These are phyloP conservation scores for Struthio camelus DNA, from an alignment of 2,113 vertebrate genomes.

Conservation along the genomic window DNA sequence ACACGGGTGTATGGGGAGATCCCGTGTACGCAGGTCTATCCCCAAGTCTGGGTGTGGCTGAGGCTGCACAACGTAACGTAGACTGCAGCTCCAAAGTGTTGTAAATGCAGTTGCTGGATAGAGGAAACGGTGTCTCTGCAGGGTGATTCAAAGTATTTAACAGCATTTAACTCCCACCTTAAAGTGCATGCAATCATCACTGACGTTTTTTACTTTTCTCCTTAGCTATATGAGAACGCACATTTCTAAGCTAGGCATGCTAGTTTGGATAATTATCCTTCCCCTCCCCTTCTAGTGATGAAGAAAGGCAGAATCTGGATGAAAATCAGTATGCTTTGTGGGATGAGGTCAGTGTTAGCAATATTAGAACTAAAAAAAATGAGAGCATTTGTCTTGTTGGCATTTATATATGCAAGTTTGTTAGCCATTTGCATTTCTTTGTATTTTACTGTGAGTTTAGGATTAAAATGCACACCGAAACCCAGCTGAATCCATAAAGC, in stretches of 20 bases:
- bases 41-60: neutral
- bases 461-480: slow-evolving; percentile 52
- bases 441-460: slow-evolving; percentile 49
- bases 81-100: neutral
- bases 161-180: neutral
- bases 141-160: neutral
- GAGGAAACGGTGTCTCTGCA: accelerated
- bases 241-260: neutral
- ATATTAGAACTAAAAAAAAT: slow-evolving; percentile 9
- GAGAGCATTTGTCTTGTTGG: slow-evolving; percentile 54
- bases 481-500: slow-evolving; percentile 56
- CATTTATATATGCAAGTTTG: slow-evolving; percentile 53
- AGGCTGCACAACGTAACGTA: neutral
- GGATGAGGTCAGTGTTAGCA: slow-evolving; percentile 26
- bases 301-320: neutral
- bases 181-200: neutral
- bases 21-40: neutral
- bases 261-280: neutral
- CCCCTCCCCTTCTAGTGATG: neutral
- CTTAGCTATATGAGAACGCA: neutral
- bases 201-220: neutral
- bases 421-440: slow-evolving; percentile 64
- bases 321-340: neutral
- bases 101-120: neutral
- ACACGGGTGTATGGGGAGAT: neutral